These are phyloP conservation scores for Mareca strepera DNA, from an alignment of 2,797 vertebrate species.

Conservation along the genomic window DNA sequence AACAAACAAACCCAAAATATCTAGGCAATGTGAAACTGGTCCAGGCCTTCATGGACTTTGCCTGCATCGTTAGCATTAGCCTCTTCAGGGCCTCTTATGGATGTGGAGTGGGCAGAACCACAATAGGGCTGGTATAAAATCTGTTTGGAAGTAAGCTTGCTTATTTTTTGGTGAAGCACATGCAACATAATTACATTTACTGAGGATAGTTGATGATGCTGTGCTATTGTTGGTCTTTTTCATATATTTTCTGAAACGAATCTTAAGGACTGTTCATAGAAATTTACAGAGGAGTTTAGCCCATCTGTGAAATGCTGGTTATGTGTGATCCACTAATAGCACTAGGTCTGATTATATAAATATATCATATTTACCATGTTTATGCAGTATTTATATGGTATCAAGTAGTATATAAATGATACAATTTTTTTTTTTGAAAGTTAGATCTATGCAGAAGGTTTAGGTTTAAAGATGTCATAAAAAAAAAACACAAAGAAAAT, in stretches of 20 bases:
- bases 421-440: background rate
- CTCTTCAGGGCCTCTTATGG: background rate
- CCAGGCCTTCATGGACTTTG: background rate
- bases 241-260: background rate
- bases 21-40: background rate
- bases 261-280: background rate
- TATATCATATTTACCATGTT: too few species aligned
- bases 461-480: background rate
- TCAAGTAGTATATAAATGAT: background rate
- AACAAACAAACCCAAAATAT: background rate
- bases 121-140: background rate
- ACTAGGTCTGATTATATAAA: background rate
- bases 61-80: background rate
- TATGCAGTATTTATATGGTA: too few species aligned
- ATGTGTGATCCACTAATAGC: background rate
- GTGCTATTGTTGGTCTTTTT: background rate
- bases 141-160: background rate
- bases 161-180: background rate
- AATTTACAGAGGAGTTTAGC: background rate
- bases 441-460: background rate
- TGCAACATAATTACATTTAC: background rate
- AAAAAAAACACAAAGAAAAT: background rate
- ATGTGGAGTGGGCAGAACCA: background rate
- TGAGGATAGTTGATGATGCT: background rate
- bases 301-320: background rate